These are phyloP conservation scores for Leptogaster cylindrica DNA, from an alignment of 2,888 invertebrate genomes.

Conservation along the genomic window DNA sequence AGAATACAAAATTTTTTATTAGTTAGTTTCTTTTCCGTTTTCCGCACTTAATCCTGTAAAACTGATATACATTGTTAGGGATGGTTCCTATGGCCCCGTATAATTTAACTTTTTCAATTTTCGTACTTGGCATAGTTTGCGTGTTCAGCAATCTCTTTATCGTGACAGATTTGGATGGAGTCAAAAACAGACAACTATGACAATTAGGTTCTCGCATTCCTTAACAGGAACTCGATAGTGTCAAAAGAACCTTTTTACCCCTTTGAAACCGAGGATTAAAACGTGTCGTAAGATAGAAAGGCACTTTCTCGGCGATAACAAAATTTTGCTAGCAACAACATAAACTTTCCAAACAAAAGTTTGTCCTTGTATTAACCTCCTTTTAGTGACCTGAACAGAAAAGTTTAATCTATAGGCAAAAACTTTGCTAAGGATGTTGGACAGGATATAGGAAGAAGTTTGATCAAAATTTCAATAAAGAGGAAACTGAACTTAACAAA, in stretches of 20 bases:
- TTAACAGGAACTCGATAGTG: constrained; percentile 1
- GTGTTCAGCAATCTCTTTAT: constrained; percentile 10
- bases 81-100: no score
- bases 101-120: constrained; percentile 16
- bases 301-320: constrained; percentile 26
- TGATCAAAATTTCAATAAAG: constrained; percentile 38
- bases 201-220: constrained; percentile 14
- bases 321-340: constrained; percentile 14
- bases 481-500: constrained; percentile 30
- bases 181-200: constrained; percentile 14
- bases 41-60: no score
- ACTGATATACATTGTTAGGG: no score
- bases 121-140: not conserved
- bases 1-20: no score
- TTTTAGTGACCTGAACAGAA: constrained; percentile 38
- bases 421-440: constrained; percentile 42
- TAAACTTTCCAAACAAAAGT: constrained; percentile 20
- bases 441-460: constrained; percentile 43
- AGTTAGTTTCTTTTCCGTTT: no score
- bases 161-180: not conserved
- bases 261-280: constrained; percentile 26
- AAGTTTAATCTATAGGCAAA: constrained; percentile 45
- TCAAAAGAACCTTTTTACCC: constrained; percentile 35
- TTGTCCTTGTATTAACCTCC: constrained; percentile 23
- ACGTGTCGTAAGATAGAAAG: constrained; percentile 28